Evolutionary conservation across 2,888 invertebrate genomes (phyloP), one percentile per base, ranked within the genome.

Genomic region (Zaprionus bogoriensis): DNA sequence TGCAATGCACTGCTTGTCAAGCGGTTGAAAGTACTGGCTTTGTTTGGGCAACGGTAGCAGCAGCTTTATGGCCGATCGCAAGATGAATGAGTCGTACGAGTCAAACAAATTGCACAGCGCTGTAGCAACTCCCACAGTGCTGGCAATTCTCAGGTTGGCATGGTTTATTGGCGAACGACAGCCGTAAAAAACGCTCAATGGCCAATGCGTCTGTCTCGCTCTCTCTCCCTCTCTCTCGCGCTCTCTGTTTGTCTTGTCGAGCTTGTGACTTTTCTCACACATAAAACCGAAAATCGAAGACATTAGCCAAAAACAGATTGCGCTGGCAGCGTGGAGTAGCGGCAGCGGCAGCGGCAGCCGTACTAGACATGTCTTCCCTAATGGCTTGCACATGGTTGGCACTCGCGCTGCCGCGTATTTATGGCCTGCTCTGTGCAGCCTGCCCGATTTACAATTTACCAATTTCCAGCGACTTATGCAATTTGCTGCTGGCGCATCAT

Each of bases 251-350:
- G 23, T 0, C 20, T 17, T 38, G 7, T n/a, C 10, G 38, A 54
- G 57, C 53, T 64, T 66, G 57, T 63, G 32, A 52, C 50, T 68
- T 75, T 81, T 79, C 83, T 78, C 85, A 85, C 80, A 82, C 85
- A 80, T 70, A 79, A 85, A 78, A 39, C 42, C 38, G 38, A 44
- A 67, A 81, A 74, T 83, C 76, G 67, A 66, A 80, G 72, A 66
- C 74, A 83, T 77, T 85, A 70, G 76, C 61, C 58, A 60, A 79
- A 65, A 63, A 64, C 63, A 57, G 63, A 73, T 69, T 61, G 80
- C 69, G 46, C 57, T 28, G 52, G 52, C 46, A 27, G 30, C 53
- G 39, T 41, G 27, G n/a, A 7, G 41, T 27, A 38, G 44, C 38
- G 17, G 45, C 67, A 22, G 51, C n/a, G 5, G 41, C 32, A 38